Evolutionary conservation across 2,888 invertebrate genomes (phyloP), one percentile per base, ranked within the genome.

Genomic region (Patella pellucida): DNA sequence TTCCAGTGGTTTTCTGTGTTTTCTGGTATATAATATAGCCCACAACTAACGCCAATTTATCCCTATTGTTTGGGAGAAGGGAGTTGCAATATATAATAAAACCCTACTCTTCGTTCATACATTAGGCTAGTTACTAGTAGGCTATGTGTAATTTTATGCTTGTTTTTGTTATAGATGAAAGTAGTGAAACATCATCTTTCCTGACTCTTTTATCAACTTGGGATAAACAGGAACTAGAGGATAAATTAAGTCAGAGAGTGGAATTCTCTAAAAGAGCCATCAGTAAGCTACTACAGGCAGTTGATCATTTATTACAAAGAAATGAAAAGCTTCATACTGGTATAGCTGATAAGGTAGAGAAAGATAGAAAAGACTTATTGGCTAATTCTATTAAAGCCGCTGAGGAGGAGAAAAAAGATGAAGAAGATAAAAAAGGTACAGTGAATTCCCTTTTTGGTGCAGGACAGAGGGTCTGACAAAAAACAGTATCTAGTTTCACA

Each of bases 191-290:
- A 12, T 98, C 97, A 14, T 89, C 91, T 5, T 99, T 99, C 91
- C 93, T 99, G 69, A 95, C 97, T 92, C 96, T 98, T 89, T 91
- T 99, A 67, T 97, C 98, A 1, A 97, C 97, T 0, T 98, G 98
- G 98, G 98, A 99, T 90, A 97, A 97, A 88, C 97, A 97, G 88
- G 98, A 99, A 90, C 92, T 99, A 75, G 98, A 99, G 87, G 97
- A 98, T 83, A 97, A 97, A 91, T 92, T 99, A 56, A 96, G 97
- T 0, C 97, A 98, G 92, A 93, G 98, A 51, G 98, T 98, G 9
- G 97, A 92, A 84, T 98, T 98, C 27, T 98, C 98, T 14, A 97
- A 97, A 89, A 93, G 98, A 78, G 98, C 98, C 11, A 97, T 99
- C 31, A 97, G 97, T 3, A 98, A 98, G 92, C 95, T 99, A 51